These are phyloP conservation scores for Drosophila mayaguana DNA, from an alignment of 2,888 invertebrate species.

Conservation along the genomic window DNA sequence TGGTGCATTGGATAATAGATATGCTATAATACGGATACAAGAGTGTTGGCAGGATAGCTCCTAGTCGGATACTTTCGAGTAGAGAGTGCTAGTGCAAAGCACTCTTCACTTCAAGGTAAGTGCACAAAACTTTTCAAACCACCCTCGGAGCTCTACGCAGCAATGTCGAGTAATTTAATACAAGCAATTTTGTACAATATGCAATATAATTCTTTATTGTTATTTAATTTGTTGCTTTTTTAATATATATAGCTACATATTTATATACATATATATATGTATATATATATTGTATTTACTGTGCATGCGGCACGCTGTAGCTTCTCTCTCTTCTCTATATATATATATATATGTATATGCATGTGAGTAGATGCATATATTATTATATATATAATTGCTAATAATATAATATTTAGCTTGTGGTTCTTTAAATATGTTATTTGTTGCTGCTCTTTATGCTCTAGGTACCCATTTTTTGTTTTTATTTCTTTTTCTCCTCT, in stretches of 20 bases:
- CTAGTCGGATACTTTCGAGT: background rate
- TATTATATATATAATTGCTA: conserved; percentile 45
- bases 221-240: conserved; percentile 64
- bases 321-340: conserved; percentile 62
- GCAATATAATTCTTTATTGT: conserved; percentile 82
- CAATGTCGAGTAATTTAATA: conserved; percentile 12
- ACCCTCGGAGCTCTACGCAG: background rate
- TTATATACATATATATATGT: conserved; percentile 16
- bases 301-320: conserved; percentile 51
- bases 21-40: too few relatives aligned
- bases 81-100: too few relatives aligned
- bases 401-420: conserved; percentile 71
- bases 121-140: background rate
- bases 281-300: conserved; percentile 37
- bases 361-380: conserved; percentile 18
- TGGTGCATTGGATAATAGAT: too few relatives aligned
- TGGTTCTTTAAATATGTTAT: conserved; percentile 74
- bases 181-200: conserved; percentile 67
- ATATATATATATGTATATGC: conserved; percentile 27
- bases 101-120: background rate
- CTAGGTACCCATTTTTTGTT: conserved; percentile 69
- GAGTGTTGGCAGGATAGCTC: background rate
- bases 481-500: conserved; percentile 3
- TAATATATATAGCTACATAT: conserved; percentile 29
- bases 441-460: conserved; percentile 72